Percentiles rank a stretch among this genome's conserved stretches.
phyloP scores from a whole-genome alignment of 2,113 vertebrate genomes.

The Nothobranchius kuhntae region DNA sequence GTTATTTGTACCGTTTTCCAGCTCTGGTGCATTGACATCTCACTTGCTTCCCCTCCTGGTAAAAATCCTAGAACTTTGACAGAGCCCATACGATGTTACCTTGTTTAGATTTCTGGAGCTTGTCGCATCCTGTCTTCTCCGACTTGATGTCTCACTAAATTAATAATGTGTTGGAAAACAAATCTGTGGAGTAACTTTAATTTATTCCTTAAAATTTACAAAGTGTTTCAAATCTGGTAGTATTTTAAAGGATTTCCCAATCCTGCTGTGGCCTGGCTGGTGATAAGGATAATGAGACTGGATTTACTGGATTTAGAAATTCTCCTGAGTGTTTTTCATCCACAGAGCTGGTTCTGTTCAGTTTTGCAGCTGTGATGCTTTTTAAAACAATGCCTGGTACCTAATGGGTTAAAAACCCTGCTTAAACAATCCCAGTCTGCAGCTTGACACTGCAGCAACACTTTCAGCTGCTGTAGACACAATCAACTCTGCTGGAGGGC shows the following conservation, averaged over 20 bases:
- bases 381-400: too few species aligned
- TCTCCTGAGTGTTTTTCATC: background rate
- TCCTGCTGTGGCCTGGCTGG: background rate
- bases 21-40: constrained; percentile 6
- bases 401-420: constrained; percentile 6
- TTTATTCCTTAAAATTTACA: background rate
- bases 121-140: background rate
- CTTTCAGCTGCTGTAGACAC: constrained; percentile 13
- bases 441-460: constrained; percentile 17
- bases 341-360: background rate
- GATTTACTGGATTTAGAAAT: background rate
- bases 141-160: too few species aligned
- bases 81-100: background rate
- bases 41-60: background rate
- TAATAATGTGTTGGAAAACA: too few species aligned
- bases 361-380: too few species aligned
- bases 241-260: background rate
- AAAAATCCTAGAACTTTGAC: constrained; percentile 16
- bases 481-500: too few species aligned
- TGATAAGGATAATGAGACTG: background rate
- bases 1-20: too few species aligned
- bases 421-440: constrained; percentile 31
- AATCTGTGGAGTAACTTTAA: too few species aligned
- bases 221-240: background rate
- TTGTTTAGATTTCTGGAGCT: constrained; percentile 13